These are phyloP conservation scores for Raphicerus campestris DNA, from an alignment of 2,113 vertebrate genomes.

Conservation along the genomic window DNA sequence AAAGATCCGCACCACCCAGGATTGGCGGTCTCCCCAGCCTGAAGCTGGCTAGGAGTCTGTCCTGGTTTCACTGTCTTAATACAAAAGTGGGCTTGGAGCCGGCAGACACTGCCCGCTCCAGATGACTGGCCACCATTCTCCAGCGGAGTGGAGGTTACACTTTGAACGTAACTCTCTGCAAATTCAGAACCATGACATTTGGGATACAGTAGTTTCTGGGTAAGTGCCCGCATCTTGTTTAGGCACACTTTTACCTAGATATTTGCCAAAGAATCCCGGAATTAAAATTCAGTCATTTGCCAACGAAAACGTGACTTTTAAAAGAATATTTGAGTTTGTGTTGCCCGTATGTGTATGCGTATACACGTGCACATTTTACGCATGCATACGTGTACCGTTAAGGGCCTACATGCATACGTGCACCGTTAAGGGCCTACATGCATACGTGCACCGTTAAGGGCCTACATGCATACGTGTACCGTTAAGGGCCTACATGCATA, in stretches of 20 bases:
- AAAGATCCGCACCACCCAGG: conserved; percentile 62
- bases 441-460: no score
- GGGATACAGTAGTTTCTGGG: not conserved
- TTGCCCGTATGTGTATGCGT: not conserved
- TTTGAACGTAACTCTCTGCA: not conserved
- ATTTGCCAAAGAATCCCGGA: not conserved
- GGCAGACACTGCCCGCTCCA: not conserved
- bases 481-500: no score
- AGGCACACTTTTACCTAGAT: not conserved
- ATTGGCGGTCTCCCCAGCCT: conserved; percentile 52
- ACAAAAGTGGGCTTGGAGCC: not conserved
- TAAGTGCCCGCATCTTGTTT: not conserved
- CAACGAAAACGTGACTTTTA: not conserved
- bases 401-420: no score
- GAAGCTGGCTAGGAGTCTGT: conserved; percentile 65
- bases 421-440: no score
- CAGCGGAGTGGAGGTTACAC: not conserved
- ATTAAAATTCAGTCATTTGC: not conserved
- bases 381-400: no score
- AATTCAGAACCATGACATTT: not conserved
- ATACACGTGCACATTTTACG: not conserved
- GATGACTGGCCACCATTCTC: not conserved
- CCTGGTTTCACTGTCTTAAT: conserved; percentile 60
- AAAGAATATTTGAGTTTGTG: not conserved
- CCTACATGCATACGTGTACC: no score